These are phyloP conservation scores for Lutraria lutraria DNA, from an alignment of 2,888 invertebrate species.

Conservation along the genomic window DNA sequence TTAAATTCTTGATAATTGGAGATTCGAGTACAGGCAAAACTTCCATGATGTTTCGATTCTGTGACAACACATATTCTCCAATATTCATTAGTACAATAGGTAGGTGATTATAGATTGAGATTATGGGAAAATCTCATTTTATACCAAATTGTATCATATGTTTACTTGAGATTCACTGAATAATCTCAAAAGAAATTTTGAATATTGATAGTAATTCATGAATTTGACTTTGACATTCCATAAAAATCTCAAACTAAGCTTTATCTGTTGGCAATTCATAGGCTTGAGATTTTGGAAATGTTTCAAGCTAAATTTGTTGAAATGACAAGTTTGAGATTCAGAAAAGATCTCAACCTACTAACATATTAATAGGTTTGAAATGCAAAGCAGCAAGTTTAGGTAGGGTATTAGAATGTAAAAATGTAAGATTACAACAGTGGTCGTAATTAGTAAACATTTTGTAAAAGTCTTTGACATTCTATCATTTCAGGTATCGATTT, in stretches of 20 bases:
- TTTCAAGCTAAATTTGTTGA: background rate
- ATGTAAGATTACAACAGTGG: too few relatives aligned
- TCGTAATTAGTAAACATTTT: too few relatives aligned
- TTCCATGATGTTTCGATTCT: slow-evolving; percentile 54
- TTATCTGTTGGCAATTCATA: background rate
- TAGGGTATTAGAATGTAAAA: too few relatives aligned
- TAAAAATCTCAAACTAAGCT: background rate
- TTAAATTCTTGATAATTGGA: slow-evolving; percentile 56
- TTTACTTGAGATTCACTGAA: too few relatives aligned
- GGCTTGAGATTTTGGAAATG: background rate
- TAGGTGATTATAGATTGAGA: too few relatives aligned
- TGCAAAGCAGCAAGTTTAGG: too few relatives aligned
- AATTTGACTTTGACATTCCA: too few relatives aligned
- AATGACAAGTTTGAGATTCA: background rate
- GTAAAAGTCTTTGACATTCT: too few relatives aligned
- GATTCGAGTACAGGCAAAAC: slow-evolving; percentile 59
- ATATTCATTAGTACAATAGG: slow-evolving; percentile 61
- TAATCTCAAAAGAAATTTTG: too few relatives aligned
- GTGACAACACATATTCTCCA: slow-evolving; percentile 54
- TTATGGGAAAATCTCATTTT: background rate
- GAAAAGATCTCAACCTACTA: background rate
- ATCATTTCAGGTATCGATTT: slow-evolving; percentile 89
- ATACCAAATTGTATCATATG: too few relatives aligned
- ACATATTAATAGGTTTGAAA: too few relatives aligned
- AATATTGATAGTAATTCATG: too few relatives aligned